phyloP scores from a whole-genome alignment of 2,797 vertebrate species.

The Anolis apletophallus region DNA sequence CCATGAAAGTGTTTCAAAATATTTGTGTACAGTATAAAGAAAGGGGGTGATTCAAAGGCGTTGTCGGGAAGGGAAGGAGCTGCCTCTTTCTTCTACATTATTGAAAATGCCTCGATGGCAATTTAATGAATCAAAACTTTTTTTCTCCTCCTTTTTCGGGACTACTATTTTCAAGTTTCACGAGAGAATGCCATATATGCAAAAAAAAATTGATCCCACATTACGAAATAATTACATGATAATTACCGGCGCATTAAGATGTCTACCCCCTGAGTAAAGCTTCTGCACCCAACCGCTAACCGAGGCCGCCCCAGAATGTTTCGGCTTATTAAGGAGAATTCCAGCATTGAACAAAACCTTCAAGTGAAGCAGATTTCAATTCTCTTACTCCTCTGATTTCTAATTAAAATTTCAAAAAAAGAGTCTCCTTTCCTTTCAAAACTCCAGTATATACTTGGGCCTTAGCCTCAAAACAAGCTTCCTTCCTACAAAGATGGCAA shows the following conservation, averaged over 20 bases:
- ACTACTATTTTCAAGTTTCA: slow-evolving; percentile 60
- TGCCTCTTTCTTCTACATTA: slow-evolving; percentile 45
- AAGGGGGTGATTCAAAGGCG: slow-evolving; percentile 1
- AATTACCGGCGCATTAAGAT: slow-evolving; percentile 84
- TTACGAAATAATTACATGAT: slow-evolving; percentile 80
- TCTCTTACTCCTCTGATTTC: slow-evolving; percentile 72
- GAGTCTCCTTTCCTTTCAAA: slow-evolving; percentile 69
- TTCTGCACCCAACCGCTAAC: slow-evolving; percentile 76
- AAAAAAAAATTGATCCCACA: slow-evolving; percentile 77
- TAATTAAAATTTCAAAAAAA: slow-evolving; percentile 74
- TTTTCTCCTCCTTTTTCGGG: not conserved
- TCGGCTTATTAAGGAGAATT: slow-evolving; percentile 77
- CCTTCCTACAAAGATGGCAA: slow-evolving; percentile 65
- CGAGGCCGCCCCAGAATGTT: slow-evolving; percentile 76
- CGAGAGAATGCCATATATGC: slow-evolving; percentile 68
- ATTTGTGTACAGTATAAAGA: slow-evolving; percentile 45
- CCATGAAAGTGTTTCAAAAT: slow-evolving; percentile 66
- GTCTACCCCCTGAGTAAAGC: slow-evolving; percentile 77
- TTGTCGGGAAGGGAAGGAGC: slow-evolving; percentile 46
- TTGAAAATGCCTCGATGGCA: slow-evolving; percentile 40
- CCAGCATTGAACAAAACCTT: slow-evolving; percentile 73
- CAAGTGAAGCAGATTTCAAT: slow-evolving; percentile 67
- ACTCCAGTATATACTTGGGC: slow-evolving; percentile 66
- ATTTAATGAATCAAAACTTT: slow-evolving; percentile 54
- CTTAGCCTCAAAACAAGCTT: slow-evolving; percentile 72